These are phyloP conservation scores for Drosophila quadrilineata DNA, from an alignment of 1,140 invertebrate species.

Conservation along the genomic window DNA sequence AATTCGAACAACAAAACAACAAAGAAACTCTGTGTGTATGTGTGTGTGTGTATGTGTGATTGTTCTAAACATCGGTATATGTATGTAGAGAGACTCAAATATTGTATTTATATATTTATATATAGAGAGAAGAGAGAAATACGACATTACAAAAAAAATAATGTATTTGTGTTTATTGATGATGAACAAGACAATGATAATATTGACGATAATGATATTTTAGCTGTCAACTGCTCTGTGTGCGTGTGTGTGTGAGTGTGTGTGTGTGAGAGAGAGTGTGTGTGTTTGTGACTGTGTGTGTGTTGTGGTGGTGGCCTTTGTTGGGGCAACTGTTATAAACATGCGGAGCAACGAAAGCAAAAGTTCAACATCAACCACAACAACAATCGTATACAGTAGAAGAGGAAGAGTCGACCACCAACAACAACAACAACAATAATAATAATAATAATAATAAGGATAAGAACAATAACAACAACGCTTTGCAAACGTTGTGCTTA, in stretches of 20 bases:
- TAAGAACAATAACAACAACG: constrained; percentile 41
- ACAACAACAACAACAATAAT: constrained; percentile 39
- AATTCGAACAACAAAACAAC: constrained; percentile 52
- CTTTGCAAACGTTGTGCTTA: constrained; percentile 10
- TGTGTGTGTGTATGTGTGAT: constrained; percentile 19
- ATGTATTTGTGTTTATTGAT: constrained; percentile 14
- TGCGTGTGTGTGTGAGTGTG: no score
- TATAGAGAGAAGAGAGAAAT: background rate
- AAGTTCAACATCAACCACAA: constrained; percentile 30
- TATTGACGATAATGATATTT: constrained; percentile 15
- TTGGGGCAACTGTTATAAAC: constrained; percentile 45
- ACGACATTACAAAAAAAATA: background rate
- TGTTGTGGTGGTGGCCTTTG: no score
- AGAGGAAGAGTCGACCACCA: no score
- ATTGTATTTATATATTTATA: constrained; percentile 13
- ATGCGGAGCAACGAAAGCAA: constrained; percentile 45
- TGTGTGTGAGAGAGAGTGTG: no score
- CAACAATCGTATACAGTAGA: no score
- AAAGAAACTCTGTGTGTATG: constrained; percentile 33
- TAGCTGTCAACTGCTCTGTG: constrained; percentile 27
- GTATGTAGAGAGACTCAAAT: constrained; percentile 11
- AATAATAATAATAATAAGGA: constrained; percentile 35
- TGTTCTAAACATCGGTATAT: background rate
- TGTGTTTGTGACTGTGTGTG: no score
- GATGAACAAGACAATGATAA: background rate